Evolutionary conservation across 2,888 invertebrate species (phyloP), one percentile per base, ranked within the genome.

Genomic region (Nudaria mundana): DNA sequence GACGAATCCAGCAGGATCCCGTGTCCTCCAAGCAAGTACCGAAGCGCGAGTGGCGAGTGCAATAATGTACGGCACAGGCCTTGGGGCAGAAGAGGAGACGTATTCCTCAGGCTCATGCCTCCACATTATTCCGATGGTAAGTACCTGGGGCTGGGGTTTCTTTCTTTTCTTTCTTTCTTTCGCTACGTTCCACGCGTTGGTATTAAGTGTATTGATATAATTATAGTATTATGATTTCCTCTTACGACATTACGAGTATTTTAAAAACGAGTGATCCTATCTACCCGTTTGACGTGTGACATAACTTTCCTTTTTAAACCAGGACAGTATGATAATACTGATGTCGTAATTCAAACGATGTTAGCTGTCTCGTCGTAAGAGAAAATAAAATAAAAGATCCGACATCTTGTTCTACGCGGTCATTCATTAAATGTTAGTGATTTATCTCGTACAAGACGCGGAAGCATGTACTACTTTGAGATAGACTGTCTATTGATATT

Each of bases 41-140:
- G 97, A 36, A 92, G 93, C 43, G 91, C 94, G 0, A 94, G 94
- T 30, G 97, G 96, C 0, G 93, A 94, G 65, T 97, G 97, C 82
- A 97, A 97, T 81, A 97, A 97, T 71, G 93, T 97, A 1, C 90
- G 95, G 25, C 94, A 95, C 73, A 91, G 95, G 1, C 92, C 92
- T 15, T 96, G 96, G 95, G 97, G 97, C 1, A 91, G 93, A 37
- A 90, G 95, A 22, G 94, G 95, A 5, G 94, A 94, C 36, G 91
- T 94, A 3, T 95, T 95, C 74, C 80, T 95, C 23, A 90, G 96
- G 50, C 81, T 95, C 11, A 69, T 96, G 48, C 91, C 92, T 2
- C 91, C 95, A 0, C 91, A 91, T 44, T 96, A 97, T 71, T 91
- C 91, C 28, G 94, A 95, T 76, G 93, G 94, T 94, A 90, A 91